phyloP scores from a whole-genome alignment of 2,113 vertebrate genomes.

The Ia io region DNA sequence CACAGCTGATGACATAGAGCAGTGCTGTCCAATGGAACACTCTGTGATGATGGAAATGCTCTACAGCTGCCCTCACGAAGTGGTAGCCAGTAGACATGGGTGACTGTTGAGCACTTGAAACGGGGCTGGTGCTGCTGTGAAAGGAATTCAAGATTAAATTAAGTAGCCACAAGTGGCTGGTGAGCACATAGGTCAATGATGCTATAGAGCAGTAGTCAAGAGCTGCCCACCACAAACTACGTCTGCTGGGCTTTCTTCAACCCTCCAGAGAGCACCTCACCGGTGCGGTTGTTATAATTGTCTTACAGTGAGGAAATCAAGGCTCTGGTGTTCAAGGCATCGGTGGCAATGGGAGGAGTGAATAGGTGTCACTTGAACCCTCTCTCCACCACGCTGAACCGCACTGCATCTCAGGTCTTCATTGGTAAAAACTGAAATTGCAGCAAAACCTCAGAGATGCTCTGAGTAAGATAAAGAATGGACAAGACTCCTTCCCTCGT shows the following conservation, averaged over 20 bases:
- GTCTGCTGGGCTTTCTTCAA: neutral
- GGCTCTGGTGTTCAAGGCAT: neutral
- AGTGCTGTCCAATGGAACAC: neutral
- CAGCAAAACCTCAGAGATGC: neutral
- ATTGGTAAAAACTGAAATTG: neutral
- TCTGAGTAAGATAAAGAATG: neutral
- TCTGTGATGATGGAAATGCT: neutral
- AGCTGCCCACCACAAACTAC: neutral
- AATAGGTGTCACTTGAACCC: neutral
- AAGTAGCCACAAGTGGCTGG: neutral
- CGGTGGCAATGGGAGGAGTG: neutral
- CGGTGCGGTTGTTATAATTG: neutral
- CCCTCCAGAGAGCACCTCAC: neutral
- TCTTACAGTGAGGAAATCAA: neutral
- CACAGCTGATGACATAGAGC: neutral
- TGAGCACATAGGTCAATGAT: neutral
- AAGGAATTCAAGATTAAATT: neutral
- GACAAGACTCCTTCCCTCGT: neutral
- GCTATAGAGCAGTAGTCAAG: neutral
- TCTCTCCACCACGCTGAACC: neutral
- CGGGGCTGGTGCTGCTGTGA: neutral
- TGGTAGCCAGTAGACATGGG: neutral
- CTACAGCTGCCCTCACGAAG: neutral
- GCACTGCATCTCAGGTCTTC: neutral
- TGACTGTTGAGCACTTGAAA: neutral